phyloP scores from a whole-genome alignment of 2,113 vertebrate species.

The Pygoscelis antarcticus region DNA sequence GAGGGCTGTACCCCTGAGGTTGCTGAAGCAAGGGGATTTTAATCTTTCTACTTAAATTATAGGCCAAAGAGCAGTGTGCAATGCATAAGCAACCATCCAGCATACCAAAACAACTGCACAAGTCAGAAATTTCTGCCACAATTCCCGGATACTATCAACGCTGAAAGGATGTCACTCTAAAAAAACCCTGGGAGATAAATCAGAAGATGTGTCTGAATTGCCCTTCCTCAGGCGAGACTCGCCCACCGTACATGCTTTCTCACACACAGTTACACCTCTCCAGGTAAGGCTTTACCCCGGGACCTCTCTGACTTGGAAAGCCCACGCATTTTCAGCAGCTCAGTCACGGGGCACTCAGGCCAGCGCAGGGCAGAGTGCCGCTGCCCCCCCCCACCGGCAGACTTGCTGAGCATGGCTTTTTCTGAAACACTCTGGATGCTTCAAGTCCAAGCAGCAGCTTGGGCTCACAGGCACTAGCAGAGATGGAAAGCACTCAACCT shows the following conservation, averaged over 20 bases:
- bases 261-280: not conserved
- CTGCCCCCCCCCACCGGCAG: not conserved
- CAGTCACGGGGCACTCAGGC: fast-evolving
- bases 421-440: not conserved
- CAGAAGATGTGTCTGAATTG: fast-evolving
- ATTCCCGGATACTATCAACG: fast-evolving
- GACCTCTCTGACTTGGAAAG: not conserved
- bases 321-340: not conserved
- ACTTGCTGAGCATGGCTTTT: not conserved
- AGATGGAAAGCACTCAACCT: not conserved
- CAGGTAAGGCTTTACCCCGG: fast-evolving
- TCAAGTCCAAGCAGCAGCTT: not conserved
- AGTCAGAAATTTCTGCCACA: not conserved
- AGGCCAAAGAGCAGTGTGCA: not conserved
- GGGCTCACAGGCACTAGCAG: not conserved
- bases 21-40: not conserved
- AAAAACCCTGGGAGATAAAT: fast-evolving
- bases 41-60: not conserved
- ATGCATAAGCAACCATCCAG: not conserved
- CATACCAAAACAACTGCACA: not conserved
- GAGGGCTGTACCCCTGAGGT: conserved; percentile 20
- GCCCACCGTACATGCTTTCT: fast-evolving
- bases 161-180: not conserved
- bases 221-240: fast-evolving
- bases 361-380: not conserved